Base-by-base conservation (phyloP, 2,113 vertebrate genomes). In the Chitala chitala region DNA sequence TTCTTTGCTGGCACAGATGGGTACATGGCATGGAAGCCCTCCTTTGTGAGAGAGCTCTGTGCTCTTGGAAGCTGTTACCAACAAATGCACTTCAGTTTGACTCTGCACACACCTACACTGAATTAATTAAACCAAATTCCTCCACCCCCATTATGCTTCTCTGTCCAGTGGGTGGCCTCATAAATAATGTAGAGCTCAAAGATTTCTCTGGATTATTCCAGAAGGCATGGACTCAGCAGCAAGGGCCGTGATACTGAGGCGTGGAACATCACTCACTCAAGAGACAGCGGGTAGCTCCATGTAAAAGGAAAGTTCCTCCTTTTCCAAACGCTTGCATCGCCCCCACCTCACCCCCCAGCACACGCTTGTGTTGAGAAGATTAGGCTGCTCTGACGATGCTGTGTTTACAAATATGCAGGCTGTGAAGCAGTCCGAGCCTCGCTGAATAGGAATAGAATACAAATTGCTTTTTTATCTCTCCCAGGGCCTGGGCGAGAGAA, bases 391-490 rank as follows among this genome's bases (percentile, higher is more conserved):
- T 88, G 90, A 89, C 87, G 88, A 89, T 85, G 87, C 89, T 89
- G 84, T 90, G 89, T 90, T 90, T 90, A 90, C 89, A 90, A 90
- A 90, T 90, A 89, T 90, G 90, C 89, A 90, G 88, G 86, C 87
- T 88, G 90, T 87, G 89, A 87, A 90, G 90, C 87, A 90, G 90
- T 86, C 87, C 85, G 87, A 88, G 87, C 85, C 83, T 83, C 84
- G 85, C 87, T 88, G 87, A 87, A 90, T 88, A 89, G 87, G 88
- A 89, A 89, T 89, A 90, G 90, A 91, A 91, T 90, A 91, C 90
- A 91, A 91, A 91, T 91, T 89, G 90, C 88, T 91, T 91, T 91
- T 91, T 91, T 91, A 91, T 91, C 90, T 91, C 89, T 89, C 87
- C 81, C 89, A 87, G 90, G 90, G 88, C 87, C 88, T 79, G 84